Conservation (phyloP, 2,888 invertebrate species). For the Taenaris catops region DNA sequence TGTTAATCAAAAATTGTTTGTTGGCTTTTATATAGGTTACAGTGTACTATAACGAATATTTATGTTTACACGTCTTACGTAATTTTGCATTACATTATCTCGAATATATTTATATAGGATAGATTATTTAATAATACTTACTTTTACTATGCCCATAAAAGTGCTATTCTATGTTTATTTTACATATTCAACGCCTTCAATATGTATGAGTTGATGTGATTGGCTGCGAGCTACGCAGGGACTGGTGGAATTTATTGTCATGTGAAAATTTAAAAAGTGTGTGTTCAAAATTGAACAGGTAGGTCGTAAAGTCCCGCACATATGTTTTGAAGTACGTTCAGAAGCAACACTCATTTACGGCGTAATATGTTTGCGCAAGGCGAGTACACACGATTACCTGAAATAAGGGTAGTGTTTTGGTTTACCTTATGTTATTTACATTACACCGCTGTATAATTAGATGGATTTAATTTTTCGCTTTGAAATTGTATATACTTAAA, state of each 20-base stretch:
- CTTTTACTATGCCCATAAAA: constrained; percentile 2
- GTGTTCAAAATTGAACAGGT: constrained; percentile 26
- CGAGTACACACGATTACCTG: constrained; percentile 69
- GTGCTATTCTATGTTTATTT: constrained; percentile 2
- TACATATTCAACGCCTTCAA: constrained; percentile 6
- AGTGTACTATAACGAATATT: too few relatives aligned
- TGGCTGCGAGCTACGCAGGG: constrained; percentile 1
- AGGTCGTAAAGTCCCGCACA: constrained; percentile 34
- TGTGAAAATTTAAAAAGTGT: constrained; percentile 18
- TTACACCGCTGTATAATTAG: background rate
- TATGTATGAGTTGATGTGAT: constrained; percentile 16
- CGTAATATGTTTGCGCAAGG: constrained; percentile 59
- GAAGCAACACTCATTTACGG: constrained; percentile 53
- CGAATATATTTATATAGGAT: too few relatives aligned
- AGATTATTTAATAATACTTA: too few relatives aligned
- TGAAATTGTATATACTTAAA: too few relatives aligned
- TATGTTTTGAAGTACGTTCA: constrained; percentile 32
- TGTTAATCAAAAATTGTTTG: too few relatives aligned
- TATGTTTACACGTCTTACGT: too few relatives aligned
- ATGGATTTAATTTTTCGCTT: background rate
- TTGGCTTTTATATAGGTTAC: too few relatives aligned
- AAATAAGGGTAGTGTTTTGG: constrained; percentile 60
- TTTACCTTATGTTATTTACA: constrained; percentile 46
- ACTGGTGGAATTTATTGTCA: constrained; percentile 14
- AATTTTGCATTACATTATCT: too few relatives aligned